These are phyloP conservation scores for Cichladusa arquata DNA, from an alignment of 2,113 vertebrate genomes.

Conservation along the genomic window DNA sequence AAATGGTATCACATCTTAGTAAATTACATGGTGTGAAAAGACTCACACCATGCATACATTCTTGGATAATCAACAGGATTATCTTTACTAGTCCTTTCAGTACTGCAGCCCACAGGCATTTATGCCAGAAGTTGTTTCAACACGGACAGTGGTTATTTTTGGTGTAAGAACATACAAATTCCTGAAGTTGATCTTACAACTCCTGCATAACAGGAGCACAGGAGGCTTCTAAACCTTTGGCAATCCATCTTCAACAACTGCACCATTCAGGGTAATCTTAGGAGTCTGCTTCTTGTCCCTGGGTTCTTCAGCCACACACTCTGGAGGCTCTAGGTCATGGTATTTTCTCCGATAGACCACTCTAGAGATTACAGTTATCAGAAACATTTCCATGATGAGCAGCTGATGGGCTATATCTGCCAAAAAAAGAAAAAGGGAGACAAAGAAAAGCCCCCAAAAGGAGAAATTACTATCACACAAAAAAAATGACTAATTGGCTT, in stretches of 20 bases:
- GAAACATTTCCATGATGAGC: slow-evolving; percentile 87
- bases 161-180: neutral
- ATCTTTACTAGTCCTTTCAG: neutral
- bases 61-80: neutral
- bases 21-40: slow-evolving; percentile 3
- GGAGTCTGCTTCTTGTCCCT: slow-evolving; percentile 26
- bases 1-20: slow-evolving; percentile 24
- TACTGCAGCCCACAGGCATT: neutral
- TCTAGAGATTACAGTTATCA: slow-evolving; percentile 81
- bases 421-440: neutral
- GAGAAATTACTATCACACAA: neutral
- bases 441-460: neutral
- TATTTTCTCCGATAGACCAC: slow-evolving; percentile 79
- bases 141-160: neutral
- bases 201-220: neutral
- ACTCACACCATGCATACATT: neutral
- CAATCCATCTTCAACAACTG: slow-evolving; percentile 15
- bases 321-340: slow-evolving; percentile 47
- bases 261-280: slow-evolving; percentile 30
- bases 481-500: neutral
- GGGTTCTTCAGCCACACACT: slow-evolving; percentile 35
- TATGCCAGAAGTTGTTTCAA: neutral
- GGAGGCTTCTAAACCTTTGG: slow-evolving; percentile 1
- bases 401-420: slow-evolving; percentile 83
- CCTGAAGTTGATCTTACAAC: neutral